phyloP scores from a whole-genome alignment of 2,888 invertebrate genomes.

The Tiliacea aurago region DNA sequence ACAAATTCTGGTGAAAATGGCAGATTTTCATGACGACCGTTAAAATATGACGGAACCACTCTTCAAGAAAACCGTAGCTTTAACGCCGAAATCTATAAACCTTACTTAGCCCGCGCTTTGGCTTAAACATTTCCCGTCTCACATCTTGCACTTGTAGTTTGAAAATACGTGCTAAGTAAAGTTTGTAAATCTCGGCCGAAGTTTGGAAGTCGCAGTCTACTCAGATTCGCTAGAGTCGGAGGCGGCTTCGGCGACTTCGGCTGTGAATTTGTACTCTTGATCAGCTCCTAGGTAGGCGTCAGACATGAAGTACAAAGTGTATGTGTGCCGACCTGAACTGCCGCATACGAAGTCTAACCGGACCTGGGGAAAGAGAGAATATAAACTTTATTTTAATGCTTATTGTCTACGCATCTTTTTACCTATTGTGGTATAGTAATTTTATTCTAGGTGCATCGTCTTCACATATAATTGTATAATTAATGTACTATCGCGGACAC shows the following conservation, averaged over 20 bases:
- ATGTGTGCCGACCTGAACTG: slow-evolving; percentile 96
- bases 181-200: background rate
- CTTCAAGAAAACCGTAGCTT: too few relatives aligned
- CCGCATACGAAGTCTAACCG: slow-evolving; percentile 98
- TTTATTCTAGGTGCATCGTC: too few relatives aligned
- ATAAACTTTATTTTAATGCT: background rate
- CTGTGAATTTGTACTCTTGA: slow-evolving; percentile 98
- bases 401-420: too few relatives aligned
- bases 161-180: background rate
- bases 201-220: slow-evolving; percentile 40
- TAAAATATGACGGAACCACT: too few relatives aligned
- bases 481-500: too few relatives aligned
- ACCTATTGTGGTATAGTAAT: too few relatives aligned
- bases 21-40: too few relatives aligned
- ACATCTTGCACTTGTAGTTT: background rate
- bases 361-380: slow-evolving; percentile 70
- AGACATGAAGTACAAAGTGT: slow-evolving; percentile 99
- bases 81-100: background rate
- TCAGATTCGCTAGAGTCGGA: slow-evolving; percentile 77
- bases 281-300: slow-evolving; percentile 99
- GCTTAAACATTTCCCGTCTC: background rate
- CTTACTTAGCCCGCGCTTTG: background rate
- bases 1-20: background rate
- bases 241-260: slow-evolving; percentile 92
- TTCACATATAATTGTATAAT: too few relatives aligned